Percentiles rank a stretch among this genome's conserved stretches.
phyloP scores from a whole-genome alignment of 2,888 invertebrate genomes.

The Synanthedon formicaeformis region DNA sequence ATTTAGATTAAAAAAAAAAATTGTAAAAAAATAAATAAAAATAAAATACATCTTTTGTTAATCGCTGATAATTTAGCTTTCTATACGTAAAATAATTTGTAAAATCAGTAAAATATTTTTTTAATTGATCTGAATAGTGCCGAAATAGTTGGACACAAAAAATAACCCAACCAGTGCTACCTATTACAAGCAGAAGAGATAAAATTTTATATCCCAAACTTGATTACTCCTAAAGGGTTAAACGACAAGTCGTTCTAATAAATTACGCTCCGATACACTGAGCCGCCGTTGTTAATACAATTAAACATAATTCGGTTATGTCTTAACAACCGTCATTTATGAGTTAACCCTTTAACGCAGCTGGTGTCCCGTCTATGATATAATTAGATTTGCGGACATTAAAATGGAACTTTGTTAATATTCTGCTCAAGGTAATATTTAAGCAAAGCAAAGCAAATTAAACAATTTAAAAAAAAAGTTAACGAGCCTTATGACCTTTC shows the following conservation, averaged over 20 bases:
- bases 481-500: too few relatives aligned
- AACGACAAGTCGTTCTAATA: constrained; percentile 48
- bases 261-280: constrained; percentile 44
- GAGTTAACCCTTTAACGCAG: constrained; percentile 49
- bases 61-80: too few relatives aligned
- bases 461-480: too few relatives aligned
- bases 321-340: constrained; percentile 30
- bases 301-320: constrained; percentile 48
- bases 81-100: too few relatives aligned
- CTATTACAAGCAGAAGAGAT: constrained; percentile 10
- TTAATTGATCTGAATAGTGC: too few relatives aligned
- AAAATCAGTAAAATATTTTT: too few relatives aligned
- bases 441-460: too few relatives aligned
- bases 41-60: too few relatives aligned
- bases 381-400: constrained; percentile 26
- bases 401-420: constrained; percentile 16
- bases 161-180: too few relatives aligned
- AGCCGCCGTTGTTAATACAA: constrained; percentile 37
- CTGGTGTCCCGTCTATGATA: constrained; percentile 26
- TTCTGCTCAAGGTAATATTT: neutral
- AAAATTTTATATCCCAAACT: constrained; percentile 14
- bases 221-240: constrained; percentile 30
- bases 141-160: too few relatives aligned
- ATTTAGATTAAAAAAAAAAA: too few relatives aligned
- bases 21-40: too few relatives aligned